Conservation (phyloP, 2,797 vertebrate genomes). For the Triplophysa bombifrons region DNA sequence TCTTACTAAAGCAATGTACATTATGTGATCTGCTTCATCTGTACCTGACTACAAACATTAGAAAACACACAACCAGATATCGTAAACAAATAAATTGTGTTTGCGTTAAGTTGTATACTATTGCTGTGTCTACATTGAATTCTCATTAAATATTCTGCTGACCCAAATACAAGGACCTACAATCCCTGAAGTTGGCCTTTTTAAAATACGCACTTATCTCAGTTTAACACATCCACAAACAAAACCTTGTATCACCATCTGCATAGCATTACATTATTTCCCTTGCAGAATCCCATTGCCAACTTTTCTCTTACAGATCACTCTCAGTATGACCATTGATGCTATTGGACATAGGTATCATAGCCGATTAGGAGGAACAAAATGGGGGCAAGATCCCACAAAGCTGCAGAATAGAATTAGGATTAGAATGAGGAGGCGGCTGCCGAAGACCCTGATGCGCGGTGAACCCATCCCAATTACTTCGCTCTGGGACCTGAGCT, state of each 20-base stretch:
- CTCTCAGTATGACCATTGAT: constrained; percentile 79
- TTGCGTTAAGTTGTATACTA: constrained; percentile 58
- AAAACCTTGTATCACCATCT: not conserved
- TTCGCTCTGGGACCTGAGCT: constrained; percentile 70
- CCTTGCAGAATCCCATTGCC: not conserved
- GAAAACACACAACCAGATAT: not conserved
- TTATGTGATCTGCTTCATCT: constrained; percentile 71
- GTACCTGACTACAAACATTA: constrained; percentile 65
- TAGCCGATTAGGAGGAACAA: constrained; percentile 78
- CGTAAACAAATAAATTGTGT: constrained; percentile 60
- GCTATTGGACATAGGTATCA: constrained; percentile 82
- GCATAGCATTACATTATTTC: constrained; percentile 3
- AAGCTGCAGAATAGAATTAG: constrained; percentile 59
- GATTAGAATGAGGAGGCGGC: constrained; percentile 40
- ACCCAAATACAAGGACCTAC: not conserved
- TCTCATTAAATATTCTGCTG: constrained; percentile 6
- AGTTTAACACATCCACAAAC: not conserved
- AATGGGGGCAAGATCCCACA: constrained; percentile 69
- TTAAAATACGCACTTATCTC: not conserved
- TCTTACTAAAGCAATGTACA: constrained; percentile 68
- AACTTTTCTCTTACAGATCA: constrained; percentile 2
- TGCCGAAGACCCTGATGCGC: constrained; percentile 68
- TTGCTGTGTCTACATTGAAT: not conserved
- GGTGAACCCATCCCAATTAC: constrained; percentile 82
- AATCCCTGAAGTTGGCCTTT: not conserved